Evolutionary conservation across 1,140 invertebrate species (phyloP).

Genomic region (Neotoxoptera formosana): DNA sequence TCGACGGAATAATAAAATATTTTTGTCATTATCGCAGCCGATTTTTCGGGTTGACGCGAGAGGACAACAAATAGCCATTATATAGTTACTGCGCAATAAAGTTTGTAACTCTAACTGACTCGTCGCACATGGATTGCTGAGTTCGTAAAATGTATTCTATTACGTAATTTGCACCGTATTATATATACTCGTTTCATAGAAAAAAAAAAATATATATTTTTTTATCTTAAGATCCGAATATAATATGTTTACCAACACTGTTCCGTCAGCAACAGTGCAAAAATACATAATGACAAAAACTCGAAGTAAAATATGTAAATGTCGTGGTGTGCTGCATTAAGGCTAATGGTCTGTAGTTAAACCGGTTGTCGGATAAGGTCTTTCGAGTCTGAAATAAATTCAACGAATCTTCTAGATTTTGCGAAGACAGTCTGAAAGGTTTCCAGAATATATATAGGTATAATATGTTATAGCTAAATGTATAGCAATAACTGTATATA

Average conservation of each 20-base stretch:
- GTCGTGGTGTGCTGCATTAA: background rate
- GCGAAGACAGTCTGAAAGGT: background rate
- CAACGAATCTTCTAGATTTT: background rate
- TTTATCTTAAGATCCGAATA: background rate
- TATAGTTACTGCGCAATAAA: background rate
- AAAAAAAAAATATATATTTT: background rate
- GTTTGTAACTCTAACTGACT: background rate
- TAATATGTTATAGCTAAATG: no score
- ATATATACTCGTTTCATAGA: background rate
- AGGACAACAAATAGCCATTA: background rate
- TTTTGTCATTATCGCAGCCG: background rate
- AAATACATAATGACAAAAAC: background rate
- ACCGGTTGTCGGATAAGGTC: background rate
- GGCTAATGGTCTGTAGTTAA: background rate
- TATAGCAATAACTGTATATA: no score
- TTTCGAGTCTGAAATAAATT: background rate
- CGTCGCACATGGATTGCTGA: background rate
- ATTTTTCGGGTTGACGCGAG: background rate
- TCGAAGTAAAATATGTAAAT: constrained; percentile 8
- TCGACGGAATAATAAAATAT: background rate
- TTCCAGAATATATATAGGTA: background rate
- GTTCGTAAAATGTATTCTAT: background rate
- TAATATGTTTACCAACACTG: background rate
- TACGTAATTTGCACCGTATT: background rate
- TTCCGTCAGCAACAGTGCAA: background rate